Conservation (phyloP, 2,797 vertebrate species). For the Pipistrellus kuhlii region DNA sequence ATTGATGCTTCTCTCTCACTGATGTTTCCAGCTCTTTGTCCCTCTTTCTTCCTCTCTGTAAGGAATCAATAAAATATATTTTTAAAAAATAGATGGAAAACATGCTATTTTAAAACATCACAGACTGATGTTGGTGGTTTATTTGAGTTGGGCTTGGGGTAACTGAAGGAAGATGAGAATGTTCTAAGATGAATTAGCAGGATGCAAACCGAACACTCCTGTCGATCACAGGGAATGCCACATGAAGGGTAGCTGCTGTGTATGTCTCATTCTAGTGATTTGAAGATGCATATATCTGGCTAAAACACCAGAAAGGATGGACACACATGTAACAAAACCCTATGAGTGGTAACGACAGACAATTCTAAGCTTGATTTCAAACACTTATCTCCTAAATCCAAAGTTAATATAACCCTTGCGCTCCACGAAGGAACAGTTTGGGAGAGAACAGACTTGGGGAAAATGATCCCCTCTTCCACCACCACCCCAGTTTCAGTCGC, state of each 20-base stretch:
- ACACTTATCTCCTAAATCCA: conserved; percentile 59
- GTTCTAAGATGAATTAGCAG: background rate
- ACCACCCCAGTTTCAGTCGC: background rate
- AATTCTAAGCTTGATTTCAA: conserved; percentile 64
- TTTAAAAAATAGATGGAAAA: background rate
- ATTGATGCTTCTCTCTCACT: too few species aligned
- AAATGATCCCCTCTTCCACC: background rate
- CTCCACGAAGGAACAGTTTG: background rate
- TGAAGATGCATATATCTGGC: conserved; percentile 49
- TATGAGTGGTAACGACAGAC: conserved; percentile 77
- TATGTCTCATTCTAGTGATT: conserved; percentile 81
- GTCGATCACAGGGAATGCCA: conserved; percentile 64
- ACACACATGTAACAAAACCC: conserved; percentile 70
- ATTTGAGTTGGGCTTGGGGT: background rate
- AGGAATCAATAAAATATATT: too few species aligned
- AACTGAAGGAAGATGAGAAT: background rate
- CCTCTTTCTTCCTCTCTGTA: too few species aligned
- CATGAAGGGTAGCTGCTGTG: conserved; percentile 38
- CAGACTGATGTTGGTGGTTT: background rate
- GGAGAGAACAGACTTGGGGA: background rate
- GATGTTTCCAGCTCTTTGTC: too few species aligned
- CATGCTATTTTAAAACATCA: background rate
- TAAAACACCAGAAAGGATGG: conserved; percentile 80
- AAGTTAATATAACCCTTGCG: conserved; percentile 22
- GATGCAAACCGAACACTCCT: conserved; percentile 35